Evolutionary conservation across 1,140 invertebrate genomes (phyloP).

Genomic region (Drosophila lacertosa): DNA sequence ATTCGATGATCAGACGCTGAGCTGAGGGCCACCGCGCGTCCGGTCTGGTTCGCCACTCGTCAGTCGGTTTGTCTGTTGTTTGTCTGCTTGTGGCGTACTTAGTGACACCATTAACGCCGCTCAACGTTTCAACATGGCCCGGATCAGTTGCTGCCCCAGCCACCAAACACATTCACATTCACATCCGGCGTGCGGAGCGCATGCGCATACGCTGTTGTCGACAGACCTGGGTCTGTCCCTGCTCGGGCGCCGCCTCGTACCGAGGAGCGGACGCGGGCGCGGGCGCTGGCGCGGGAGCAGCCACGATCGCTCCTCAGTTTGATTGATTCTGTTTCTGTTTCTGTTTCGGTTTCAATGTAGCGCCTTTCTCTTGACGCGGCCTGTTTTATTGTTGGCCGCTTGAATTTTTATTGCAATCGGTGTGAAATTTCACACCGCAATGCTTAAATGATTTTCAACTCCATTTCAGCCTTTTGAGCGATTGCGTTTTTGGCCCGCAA

Average conservation of each 20-base stretch:
- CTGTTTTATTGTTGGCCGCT: conserved; percentile 57
- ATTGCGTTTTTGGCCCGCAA: conserved; percentile 47
- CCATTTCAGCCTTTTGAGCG: conserved; percentile 13
- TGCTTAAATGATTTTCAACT: conserved; percentile 79
- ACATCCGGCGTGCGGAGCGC: conserved; percentile 69
- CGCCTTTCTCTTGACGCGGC: conserved; percentile 61
- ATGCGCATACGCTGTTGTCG: conserved; percentile 64
- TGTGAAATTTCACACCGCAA: conserved; percentile 84
- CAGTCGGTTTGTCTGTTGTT: conserved; percentile 7
- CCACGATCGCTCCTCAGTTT: conserved; percentile 51
- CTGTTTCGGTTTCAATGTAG: conserved; percentile 76
- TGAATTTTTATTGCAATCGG: conserved; percentile 82
- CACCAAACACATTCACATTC: conserved; percentile 54
- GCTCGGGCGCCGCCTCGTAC: not conserved
- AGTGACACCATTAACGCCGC: conserved; percentile 79
- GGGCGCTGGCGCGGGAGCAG: not conserved
- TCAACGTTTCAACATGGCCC: conserved; percentile 24
- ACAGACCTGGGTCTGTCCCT: conserved; percentile 32
- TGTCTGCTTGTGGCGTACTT: conserved; percentile 73
- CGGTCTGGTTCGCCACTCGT: conserved; percentile 26
- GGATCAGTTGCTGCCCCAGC: conserved; percentile 23
- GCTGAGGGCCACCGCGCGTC: conserved; percentile 41
- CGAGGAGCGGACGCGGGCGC: no score
- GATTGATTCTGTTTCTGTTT: conserved; percentile 79
- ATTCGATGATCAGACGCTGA: conserved; percentile 78